Conservation (phyloP, 2,888 invertebrate genomes). For the Synanthedon andrenaeformis region DNA sequence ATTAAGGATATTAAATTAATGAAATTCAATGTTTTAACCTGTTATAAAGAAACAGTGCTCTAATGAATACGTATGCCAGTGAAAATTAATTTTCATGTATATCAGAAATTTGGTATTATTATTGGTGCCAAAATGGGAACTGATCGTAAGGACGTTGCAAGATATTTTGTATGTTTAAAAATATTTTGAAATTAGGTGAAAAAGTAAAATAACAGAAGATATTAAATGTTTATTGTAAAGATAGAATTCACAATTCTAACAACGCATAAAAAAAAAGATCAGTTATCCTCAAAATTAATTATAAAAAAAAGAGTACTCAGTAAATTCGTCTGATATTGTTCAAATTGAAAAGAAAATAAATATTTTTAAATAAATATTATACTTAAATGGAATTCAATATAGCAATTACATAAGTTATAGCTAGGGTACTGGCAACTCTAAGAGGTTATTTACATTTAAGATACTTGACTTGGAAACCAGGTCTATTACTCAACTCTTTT, state of each 20-base stretch:
- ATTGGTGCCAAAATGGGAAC: slow-evolving; percentile 36
- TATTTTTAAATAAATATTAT: background rate
- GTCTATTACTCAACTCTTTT: no score
- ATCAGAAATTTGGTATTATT: background rate
- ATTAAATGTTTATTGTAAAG: no score
- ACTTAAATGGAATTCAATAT: background rate
- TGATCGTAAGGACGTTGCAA: slow-evolving; percentile 15
- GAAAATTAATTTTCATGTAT: background rate
- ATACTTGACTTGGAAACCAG: no score
- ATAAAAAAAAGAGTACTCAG: background rate
- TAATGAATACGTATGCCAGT: background rate
- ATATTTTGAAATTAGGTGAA: no score
- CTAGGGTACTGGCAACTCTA: no score
- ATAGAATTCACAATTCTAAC: no score
- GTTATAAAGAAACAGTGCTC: background rate
- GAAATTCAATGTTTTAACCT: no score
- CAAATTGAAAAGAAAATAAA: background rate
- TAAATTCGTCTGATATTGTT: background rate
- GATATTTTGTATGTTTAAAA: background rate
- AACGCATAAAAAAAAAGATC: no score
- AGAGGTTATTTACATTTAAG: no score
- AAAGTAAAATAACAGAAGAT: no score
- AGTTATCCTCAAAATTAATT: no score
- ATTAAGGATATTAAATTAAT: no score
- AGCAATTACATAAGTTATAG: background rate